Evolutionary conservation across 2,888 invertebrate genomes (phyloP), one percentile per base, ranked within the genome.

Genomic region (Buathra laborator): DNA sequence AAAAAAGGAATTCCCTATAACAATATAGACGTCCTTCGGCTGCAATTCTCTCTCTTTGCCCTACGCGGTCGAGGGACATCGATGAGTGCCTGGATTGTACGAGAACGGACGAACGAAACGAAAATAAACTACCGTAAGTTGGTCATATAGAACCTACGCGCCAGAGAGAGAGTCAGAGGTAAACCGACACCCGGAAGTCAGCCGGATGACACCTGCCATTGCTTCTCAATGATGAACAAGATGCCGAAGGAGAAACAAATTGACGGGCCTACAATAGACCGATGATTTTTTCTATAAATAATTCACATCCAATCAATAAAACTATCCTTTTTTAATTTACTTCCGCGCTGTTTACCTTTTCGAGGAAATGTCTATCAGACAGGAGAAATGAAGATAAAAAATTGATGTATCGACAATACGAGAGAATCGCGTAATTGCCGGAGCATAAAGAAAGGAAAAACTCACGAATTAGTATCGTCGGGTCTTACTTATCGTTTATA

Each of bases 31-130:
- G 59, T 32, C 14, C 32, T 14, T 59, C 59, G 59, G 32, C 56
- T 19, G 19, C 56, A 56, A 24, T 56, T 56, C 10, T 56, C 56
- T 19, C 19, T 24, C 4, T 56, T 70, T 19, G 56, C 76, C 64
- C 66, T n/a, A 24, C 43, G 44, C 46, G 67, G 43, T 79, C 74
- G 74, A 79, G 83, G 62, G 62, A 78, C 48, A 75, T 79, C 68
- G 83, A 80, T 53, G 64, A 70, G 74, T 70, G 75, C 70, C 74
- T 81, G 79, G 64, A 51, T 83, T 53, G 32, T 68, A 70, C 68
- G 79, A 68, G 59, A 32, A 32, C 10, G 53, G 44, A 72, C 32
- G 68, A 44, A 44, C 51, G n/a, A 74, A 37, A 74, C 29, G 53
- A 67, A 75, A 74, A 68, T 70, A 78, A 74, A 78, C 53, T 59